Percentiles rank a stretch among this genome's conserved stretches.
Evolutionary conservation across 2,113 vertebrate genomes (phyloP).

Genomic region (Cathartes aura): DNA sequence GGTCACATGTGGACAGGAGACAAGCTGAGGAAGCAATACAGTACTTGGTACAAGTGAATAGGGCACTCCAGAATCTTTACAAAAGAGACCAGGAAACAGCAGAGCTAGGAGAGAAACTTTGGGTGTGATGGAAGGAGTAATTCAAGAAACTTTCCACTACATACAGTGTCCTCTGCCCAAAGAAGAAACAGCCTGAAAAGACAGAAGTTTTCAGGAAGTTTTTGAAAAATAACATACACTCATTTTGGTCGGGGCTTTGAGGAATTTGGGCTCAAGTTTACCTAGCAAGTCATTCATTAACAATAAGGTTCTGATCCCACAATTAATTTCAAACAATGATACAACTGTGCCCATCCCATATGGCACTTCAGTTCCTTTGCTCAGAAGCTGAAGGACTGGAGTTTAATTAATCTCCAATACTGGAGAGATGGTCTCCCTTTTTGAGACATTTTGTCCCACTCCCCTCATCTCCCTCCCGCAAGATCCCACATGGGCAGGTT

Average conservation of each 20-base stretch:
- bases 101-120: not conserved
- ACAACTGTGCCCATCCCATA: not conserved
- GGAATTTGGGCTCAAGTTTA: not conserved
- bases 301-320: not conserved
- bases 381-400: not conserved
- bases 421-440: not conserved
- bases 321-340: not conserved
- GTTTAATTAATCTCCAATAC: not conserved
- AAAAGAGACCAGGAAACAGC: not conserved
- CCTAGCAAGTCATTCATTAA: not conserved
- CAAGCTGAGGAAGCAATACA: not conserved
- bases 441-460: not conserved
- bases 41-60: not conserved
- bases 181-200: not conserved
- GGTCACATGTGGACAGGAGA: not conserved
- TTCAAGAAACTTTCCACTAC: not conserved
- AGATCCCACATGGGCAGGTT: not conserved
- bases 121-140: not conserved
- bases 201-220: not conserved
- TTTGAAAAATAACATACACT: not conserved
- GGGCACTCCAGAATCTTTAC: not conserved
- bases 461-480: not conserved
- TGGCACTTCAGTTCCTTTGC: not conserved
- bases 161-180: not conserved
- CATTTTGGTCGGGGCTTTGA: not conserved